A percentile compares a stretch with the other conserved stretches of the same genome.
These are phyloP conservation scores for Yasuhikotakia modesta DNA, from an alignment of 2,797 vertebrate species.

Conservation along the genomic window DNA sequence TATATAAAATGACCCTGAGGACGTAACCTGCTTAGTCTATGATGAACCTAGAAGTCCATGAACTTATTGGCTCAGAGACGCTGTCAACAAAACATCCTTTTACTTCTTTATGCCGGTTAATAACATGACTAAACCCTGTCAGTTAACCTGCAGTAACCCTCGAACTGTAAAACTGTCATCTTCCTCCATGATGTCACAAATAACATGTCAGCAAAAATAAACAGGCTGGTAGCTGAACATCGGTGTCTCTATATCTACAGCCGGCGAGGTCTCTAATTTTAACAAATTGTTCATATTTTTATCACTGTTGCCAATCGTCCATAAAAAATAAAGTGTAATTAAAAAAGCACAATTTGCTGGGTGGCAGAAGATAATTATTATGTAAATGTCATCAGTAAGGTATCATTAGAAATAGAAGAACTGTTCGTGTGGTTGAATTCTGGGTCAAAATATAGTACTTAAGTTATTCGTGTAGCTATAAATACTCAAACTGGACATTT, in stretches of 20 bases:
- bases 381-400: conserved; percentile 31
- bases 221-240: conserved; percentile 1
- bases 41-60: too few species aligned
- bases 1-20: too few species aligned
- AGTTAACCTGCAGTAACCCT: background rate
- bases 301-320: background rate
- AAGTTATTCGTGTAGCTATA: conserved; percentile 10
- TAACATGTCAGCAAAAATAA: conserved; percentile 14
- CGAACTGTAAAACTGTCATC: conserved; percentile 20
- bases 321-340: conserved; percentile 13
- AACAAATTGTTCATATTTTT: conserved; percentile 18
- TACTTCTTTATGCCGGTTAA: too few species aligned
- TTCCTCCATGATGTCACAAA: background rate
- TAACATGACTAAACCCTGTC: background rate
- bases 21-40: too few species aligned
- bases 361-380: too few species aligned
- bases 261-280: background rate
- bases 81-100: too few species aligned
- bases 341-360: conserved; percentile 23
- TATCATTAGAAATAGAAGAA: conserved; percentile 24
- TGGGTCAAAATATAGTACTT: conserved; percentile 30
- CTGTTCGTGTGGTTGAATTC: conserved; percentile 10
- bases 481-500: conserved; percentile 16
- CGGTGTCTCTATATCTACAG: background rate
- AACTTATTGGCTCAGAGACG: too few species aligned